These are phyloP conservation scores for Clavelina lepadiformis DNA, from an alignment of 23 tunicate species.

Conservation along the genomic window DNA sequence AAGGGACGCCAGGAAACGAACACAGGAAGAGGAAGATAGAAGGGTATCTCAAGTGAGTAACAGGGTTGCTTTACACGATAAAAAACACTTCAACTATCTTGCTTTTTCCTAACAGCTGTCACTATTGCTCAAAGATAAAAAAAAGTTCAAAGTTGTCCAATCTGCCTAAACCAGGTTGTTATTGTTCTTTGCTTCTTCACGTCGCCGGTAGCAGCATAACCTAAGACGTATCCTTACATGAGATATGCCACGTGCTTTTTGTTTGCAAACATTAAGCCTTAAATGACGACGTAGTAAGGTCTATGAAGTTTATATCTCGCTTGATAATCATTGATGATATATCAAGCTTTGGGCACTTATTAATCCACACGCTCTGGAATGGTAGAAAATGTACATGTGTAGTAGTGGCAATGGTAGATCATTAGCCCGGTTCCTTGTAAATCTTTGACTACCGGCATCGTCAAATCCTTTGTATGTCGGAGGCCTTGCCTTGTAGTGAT, in stretches of 20 bases:
- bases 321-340: conserved; percentile 13
- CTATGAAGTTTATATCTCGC: conserved; percentile 17
- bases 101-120: too few species aligned
- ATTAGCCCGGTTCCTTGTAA: conserved; percentile 55
- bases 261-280: conserved; percentile 7
- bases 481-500: background rate
- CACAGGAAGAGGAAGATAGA: conserved; percentile 41
- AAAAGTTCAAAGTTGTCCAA: too few species aligned
- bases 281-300: background rate
- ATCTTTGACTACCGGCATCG: conserved; percentile 56
- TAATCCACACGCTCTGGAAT: conserved; percentile 8
- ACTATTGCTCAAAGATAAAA: too few species aligned
- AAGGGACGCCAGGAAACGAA: conserved; percentile 81
- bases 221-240: too few species aligned
- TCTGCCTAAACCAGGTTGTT: too few species aligned
- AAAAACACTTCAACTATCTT: background rate
- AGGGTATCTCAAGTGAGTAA: conserved; percentile 49
- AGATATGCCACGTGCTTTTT: conserved; percentile 29
- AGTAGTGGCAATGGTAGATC: conserved; percentile 45
- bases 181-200: too few species aligned
- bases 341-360: conserved; percentile 15
- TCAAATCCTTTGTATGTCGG: too few species aligned
- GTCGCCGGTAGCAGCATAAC: too few species aligned
- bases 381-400: too few species aligned
- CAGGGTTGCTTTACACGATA: background rate